Base-by-base conservation (phyloP, 2,888 invertebrate genomes). In the Lasius platythorax region DNA sequence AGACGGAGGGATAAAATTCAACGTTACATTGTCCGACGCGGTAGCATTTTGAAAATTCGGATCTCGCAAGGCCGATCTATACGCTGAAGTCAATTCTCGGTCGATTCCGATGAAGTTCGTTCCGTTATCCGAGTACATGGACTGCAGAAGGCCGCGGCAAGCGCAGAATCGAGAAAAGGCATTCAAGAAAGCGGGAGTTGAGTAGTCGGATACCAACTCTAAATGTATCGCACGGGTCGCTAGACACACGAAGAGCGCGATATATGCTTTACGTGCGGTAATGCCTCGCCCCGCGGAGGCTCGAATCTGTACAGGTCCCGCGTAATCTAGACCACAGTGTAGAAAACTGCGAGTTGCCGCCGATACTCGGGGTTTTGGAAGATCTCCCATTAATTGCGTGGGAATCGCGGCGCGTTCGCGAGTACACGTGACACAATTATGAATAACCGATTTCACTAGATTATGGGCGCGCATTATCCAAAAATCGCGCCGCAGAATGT, bases 161-260 rank as follows among this genome's bases (percentile, higher is more conserved):
- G 56, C 5, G n/a, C n/a, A n/a, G 23, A 73, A 73, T 18, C 58
- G 73, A 3, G 23, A 6, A 8, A 18, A 73, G 3, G 58, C 73
- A 40, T 23, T 40, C 15, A 73, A 23, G 53, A 72, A 72, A 2
- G 33, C 9, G 1, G 28, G 15, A 3, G 56, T 33, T 8, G 72
- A 53, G 4, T 56, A 56, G 3, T 73, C 73, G 40, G 8, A 3
- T 0, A 73, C 23, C 5, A 56, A 8, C 11, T 73, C 56, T 18
- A 73, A n/a, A 37, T 73, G 56, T 9, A 73, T 58, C 3, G 58
- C 56, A 8, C 40, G 40, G 0, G 40, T 33, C 1, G 53, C n/a
- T 2, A 73, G 18, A n/a, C 73, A 73, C 0, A 73, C 33, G 11
- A 73, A 33, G 8, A 73, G 73, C 15, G 73, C 73, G 3, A 73